These are phyloP conservation scores for Thymelicus acteon DNA, from an alignment of 2,888 invertebrate species.

Conservation along the genomic window DNA sequence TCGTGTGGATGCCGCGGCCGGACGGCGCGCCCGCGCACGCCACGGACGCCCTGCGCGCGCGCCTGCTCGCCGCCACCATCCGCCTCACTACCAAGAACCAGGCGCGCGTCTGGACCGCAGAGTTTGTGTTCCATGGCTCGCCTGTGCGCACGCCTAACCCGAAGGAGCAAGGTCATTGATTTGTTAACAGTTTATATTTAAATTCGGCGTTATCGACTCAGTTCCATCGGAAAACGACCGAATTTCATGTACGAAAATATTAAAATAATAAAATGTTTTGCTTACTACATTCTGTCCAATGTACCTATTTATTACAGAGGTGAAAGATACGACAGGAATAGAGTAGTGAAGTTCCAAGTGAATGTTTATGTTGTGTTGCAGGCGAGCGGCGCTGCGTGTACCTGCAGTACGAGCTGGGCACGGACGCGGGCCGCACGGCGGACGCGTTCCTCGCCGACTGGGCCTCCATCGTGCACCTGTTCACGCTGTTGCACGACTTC, in stretches of 20 bases:
- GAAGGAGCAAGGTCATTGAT: conserved; percentile 89
- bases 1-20: conserved; percentile 90
- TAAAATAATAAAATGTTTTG: too few species aligned
- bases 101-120: conserved; percentile 94
- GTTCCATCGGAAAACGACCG: too few species aligned
- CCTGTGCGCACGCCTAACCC: conserved; percentile 92
- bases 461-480: conserved; percentile 96
- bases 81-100: conserved; percentile 91
- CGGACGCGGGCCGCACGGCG: conserved; percentile 93
- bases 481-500: conserved; percentile 93
- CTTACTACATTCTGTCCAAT: too few species aligned
- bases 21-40: conserved; percentile 77
- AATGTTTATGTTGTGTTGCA: conserved; percentile 47
- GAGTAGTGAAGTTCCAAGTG: not conserved
- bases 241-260: too few species aligned
- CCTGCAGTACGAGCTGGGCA: conserved; percentile 95
- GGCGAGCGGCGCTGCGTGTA: conserved; percentile 95
- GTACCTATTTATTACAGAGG: too few species aligned
- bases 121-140: conserved; percentile 94
- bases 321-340: conserved; percentile 6
- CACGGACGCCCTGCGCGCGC: conserved; percentile 89
- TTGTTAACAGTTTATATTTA: too few species aligned
- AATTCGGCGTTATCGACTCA: too few species aligned
- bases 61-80: conserved; percentile 93
- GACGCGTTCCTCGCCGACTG: conserved; percentile 95